phyloP scores from a whole-genome alignment of 2,797 vertebrate species.

The Oryzias sinensis region DNA sequence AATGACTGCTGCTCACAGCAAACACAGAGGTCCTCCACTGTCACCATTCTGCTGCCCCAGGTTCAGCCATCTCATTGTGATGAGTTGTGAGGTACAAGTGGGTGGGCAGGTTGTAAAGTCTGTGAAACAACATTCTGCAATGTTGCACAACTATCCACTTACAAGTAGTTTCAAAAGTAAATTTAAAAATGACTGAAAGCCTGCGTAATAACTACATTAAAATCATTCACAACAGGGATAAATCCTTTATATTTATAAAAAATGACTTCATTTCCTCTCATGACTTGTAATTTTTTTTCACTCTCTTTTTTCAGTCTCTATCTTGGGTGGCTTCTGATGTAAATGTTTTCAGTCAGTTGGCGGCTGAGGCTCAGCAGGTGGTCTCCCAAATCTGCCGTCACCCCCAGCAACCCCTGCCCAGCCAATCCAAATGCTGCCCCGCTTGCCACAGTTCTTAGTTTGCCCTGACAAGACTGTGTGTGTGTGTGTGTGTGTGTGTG shows the following conservation, averaged over 20 bases:
- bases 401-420: slow-evolving; percentile 78
- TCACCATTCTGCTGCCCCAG: slow-evolving; percentile 43
- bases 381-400: slow-evolving; percentile 97
- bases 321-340: slow-evolving; percentile 93
- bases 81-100: slow-evolving; percentile 2
- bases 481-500: slow-evolving; percentile 48
- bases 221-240: slow-evolving; percentile 1
- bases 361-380: slow-evolving; percentile 94
- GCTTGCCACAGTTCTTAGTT: slow-evolving; percentile 63
- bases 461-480: slow-evolving; percentile 57
- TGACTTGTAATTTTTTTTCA: slow-evolving; percentile 10
- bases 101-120: slow-evolving; percentile 2
- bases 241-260: neutral
- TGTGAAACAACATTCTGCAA: slow-evolving; percentile 1
- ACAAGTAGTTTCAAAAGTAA: too few species aligned
- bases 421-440: slow-evolving; percentile 66
- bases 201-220: neutral
- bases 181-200: too few species aligned
- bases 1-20: slow-evolving; percentile 1
- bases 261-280: slow-evolving; percentile 7
- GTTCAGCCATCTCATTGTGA: slow-evolving; percentile 6
- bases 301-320: slow-evolving; percentile 34
- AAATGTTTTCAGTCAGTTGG: slow-evolving; percentile 99
- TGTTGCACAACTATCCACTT: too few species aligned
- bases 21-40: slow-evolving; percentile 30